Conservation (phyloP, 1,140 invertebrate genomes). For the Anastrepha obliqua region DNA sequence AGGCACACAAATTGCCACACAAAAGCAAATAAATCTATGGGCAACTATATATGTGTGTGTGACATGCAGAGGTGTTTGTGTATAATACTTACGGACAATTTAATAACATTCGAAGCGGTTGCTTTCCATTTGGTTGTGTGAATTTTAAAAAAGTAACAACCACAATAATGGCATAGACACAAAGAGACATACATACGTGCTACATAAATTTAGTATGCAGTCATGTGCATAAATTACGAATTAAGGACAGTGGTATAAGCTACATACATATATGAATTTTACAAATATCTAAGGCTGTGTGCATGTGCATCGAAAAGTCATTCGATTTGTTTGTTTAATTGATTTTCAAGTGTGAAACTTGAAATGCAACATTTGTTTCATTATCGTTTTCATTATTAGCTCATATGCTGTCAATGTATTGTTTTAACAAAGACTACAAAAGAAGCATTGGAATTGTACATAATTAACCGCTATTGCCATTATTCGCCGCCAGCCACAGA, state of each 20-base stretch:
- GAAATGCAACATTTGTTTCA: not conserved
- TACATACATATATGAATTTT: not conserved
- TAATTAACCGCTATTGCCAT: not conserved
- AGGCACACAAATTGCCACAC: not conserved
- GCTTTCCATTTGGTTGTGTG: not conserved
- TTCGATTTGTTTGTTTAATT: not conserved
- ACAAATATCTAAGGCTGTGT: no score
- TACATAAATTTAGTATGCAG: not conserved
- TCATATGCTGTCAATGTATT: not conserved
- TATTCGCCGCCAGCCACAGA: not conserved
- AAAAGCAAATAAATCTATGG: slow-evolving; percentile 5
- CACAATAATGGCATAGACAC: not conserved
- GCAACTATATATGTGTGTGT: not conserved
- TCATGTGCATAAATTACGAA: no score
- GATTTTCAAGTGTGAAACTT: not conserved
- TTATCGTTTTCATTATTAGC: not conserved
- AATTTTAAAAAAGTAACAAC: not conserved
- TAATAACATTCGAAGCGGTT: not conserved
- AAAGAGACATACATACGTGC: not conserved
- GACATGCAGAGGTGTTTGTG: not conserved
- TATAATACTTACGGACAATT: slow-evolving; percentile 21
- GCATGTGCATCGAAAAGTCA: no score
- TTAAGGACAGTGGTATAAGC: no score
- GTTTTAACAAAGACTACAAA: not conserved
- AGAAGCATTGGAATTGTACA: not conserved